These are phyloP conservation scores for Echeneis naucrates DNA, from an alignment of 2,797 vertebrate genomes.

Conservation along the genomic window DNA sequence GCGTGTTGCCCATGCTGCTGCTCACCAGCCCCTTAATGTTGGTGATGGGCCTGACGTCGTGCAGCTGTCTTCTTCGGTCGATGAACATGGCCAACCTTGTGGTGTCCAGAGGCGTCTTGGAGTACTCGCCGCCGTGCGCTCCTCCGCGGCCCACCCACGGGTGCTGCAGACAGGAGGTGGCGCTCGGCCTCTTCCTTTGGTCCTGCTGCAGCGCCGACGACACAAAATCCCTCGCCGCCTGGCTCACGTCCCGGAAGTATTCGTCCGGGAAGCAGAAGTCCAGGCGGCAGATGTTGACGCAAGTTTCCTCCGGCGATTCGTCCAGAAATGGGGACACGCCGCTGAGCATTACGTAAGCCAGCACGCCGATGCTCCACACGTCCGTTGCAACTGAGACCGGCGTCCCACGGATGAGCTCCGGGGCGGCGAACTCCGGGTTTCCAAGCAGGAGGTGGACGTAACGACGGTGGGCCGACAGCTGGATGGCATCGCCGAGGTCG, in stretches of 20 bases:
- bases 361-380: conserved; percentile 95
- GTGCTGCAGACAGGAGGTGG: conserved; percentile 93
- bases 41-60: conserved; percentile 90
- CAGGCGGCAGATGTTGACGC: conserved; percentile 95
- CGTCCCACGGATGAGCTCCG: conserved; percentile 93
- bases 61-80: conserved; percentile 93
- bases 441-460: conserved; percentile 95
- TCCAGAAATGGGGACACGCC: conserved; percentile 98
- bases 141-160: conserved; percentile 95
- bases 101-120: conserved; percentile 93
- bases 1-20: conserved; percentile 86
- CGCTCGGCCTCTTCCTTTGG: conserved; percentile 90
- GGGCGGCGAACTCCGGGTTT: conserved; percentile 96
- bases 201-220: conserved; percentile 91
- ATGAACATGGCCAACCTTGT: conserved; percentile 92
- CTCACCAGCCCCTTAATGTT: conserved; percentile 93
- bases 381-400: conserved; percentile 94
- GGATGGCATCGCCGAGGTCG: conserved; percentile 94
- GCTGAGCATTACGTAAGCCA: conserved; percentile 94
- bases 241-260: conserved; percentile 92
- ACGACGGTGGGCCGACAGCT: conserved; percentile 92
- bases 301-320: conserved; percentile 97
- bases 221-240: conserved; percentile 94
- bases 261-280: conserved; percentile 97
- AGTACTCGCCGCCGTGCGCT: conserved; percentile 91